Base-by-base conservation (phyloP, 2,113 vertebrate genomes). In the Fregetta grallaria region DNA sequence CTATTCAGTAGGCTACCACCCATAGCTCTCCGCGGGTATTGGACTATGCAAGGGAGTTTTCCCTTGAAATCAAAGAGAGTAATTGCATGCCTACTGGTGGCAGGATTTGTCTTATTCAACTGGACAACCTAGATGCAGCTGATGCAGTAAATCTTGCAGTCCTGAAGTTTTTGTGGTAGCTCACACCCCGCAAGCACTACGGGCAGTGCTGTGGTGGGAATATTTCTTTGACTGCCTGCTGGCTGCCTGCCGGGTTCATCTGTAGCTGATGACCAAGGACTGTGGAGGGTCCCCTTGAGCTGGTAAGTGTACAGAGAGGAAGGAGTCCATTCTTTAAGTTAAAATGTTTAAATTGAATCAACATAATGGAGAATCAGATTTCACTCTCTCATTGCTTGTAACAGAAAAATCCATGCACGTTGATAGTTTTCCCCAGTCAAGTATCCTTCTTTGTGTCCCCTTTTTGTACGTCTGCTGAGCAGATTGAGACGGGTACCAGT, bases 141-240 rank as follows among this genome's bases (percentile, higher is more conserved):
- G 42, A 59, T 40, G 36, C 63, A 38, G 45, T 76, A 91, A 83
- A 86, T 79, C 55, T 45, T 50, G 75, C n/a, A 62, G n/a, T 26
- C 47, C 47, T 22, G 40, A 67, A 75, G 50, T 85, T 88, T 56
- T 59, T 30, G 30, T 23, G 36, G 29, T 59, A 18, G 59, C 65
- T 80, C 61, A 32, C 58, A 44, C 3, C 19, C 13, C 0, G 1
- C 26, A 42, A 73, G 68, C 66, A 7, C 34, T 30, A 7, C 2
- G 20, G 67, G 61, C 38, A n/a, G 36, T 45, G 40, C 65, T 5
- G 7, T 21, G 40, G 13, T 30, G 22, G 13, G 1, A 50, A 5
- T 70, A 6, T 55, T 77, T 63, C 70, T 79, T 77, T 26, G 17
- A 6, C 29, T 63, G 44, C 47, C 26, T 5, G 3, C 17, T 52